Evolutionary conservation across 2,888 invertebrate species (phyloP).

Genomic region (Limnephilus rhombicus): DNA sequence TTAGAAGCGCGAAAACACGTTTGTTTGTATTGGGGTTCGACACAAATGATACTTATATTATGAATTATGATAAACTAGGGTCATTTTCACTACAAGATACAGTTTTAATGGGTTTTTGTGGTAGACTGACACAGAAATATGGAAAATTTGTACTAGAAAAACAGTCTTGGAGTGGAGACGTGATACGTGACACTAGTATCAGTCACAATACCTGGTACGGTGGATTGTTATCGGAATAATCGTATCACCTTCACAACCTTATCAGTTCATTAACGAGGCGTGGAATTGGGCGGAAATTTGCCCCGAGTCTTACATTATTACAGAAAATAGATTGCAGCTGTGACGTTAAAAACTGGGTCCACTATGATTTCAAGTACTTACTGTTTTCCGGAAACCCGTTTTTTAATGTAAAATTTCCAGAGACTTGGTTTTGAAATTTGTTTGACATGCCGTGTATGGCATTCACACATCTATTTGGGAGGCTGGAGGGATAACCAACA

Average conservation of each 20-base stretch:
- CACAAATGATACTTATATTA: not conserved
- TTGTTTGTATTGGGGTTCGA: not conserved
- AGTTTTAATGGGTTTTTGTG: not conserved
- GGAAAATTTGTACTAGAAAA: not conserved
- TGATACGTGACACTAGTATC: not conserved
- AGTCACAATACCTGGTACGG: not conserved
- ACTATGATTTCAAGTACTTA: not conserved
- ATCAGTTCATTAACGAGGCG: conserved; percentile 22
- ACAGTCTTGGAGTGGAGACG: not conserved
- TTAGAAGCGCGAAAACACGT: not conserved
- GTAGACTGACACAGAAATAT: not conserved
- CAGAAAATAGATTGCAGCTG: too few relatives aligned
- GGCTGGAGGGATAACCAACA: too few relatives aligned
- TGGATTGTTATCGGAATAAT: conserved; percentile 20
- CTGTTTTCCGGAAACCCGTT: not conserved
- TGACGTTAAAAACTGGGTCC: not conserved
- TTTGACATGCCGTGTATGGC: too few relatives aligned
- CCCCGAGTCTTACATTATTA: not conserved
- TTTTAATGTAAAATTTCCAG: not conserved
- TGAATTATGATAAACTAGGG: not conserved
- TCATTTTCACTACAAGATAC: not conserved
- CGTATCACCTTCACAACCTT: not conserved
- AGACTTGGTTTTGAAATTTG: too few relatives aligned
- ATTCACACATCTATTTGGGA: too few relatives aligned
- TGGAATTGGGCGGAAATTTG: not conserved